A percentile compares a stretch with the other conserved stretches of the same genome.
phyloP scores from a whole-genome alignment of 2,113 vertebrate species.

The Arothron firmamentum region DNA sequence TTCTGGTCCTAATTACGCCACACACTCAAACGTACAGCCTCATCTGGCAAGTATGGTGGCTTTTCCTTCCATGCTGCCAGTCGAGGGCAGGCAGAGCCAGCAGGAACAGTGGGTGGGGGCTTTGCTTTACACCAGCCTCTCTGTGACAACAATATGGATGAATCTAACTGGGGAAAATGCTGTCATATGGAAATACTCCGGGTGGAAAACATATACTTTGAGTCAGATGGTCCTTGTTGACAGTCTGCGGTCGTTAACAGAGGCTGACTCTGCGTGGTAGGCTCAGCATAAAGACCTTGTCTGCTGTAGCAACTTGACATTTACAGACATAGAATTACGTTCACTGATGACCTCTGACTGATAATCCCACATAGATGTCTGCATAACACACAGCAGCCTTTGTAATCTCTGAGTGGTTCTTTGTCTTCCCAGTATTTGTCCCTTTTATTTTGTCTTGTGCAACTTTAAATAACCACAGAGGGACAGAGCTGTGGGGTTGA shows the following conservation, averaged over 20 bases:
- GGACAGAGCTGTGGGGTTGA: constrained; percentile 13
- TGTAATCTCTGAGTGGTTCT: constrained; percentile 15
- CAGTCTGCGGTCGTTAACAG: constrained; percentile 12
- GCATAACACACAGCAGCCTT: constrained; percentile 14
- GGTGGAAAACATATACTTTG: not conserved
- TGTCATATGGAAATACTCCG: not conserved
- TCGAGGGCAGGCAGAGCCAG: constrained; percentile 2
- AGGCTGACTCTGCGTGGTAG: not conserved
- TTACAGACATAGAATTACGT: constrained; percentile 30
- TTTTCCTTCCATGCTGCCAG: constrained; percentile 46
- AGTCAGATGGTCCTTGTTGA: constrained; percentile 6
- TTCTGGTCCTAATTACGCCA: too few relatives aligned
- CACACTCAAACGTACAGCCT: constrained; percentile 4
- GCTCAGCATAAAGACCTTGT: constrained; percentile 23
- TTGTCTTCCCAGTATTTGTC: constrained; percentile 16
- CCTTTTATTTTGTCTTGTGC: not conserved
- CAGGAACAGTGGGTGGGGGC: constrained; percentile 2
- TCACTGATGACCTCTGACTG: constrained; percentile 36
- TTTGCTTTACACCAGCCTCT: constrained; percentile 10
- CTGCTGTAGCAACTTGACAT: constrained; percentile 37
- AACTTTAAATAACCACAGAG: not conserved
- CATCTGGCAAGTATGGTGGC: constrained; percentile 11
- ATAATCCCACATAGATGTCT: constrained; percentile 29
- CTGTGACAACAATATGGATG: not conserved
- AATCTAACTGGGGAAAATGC: not conserved